These are phyloP conservation scores for Dryocosmus kuriphilus DNA, from an alignment of 2,888 invertebrate genomes.

Conservation along the genomic window DNA sequence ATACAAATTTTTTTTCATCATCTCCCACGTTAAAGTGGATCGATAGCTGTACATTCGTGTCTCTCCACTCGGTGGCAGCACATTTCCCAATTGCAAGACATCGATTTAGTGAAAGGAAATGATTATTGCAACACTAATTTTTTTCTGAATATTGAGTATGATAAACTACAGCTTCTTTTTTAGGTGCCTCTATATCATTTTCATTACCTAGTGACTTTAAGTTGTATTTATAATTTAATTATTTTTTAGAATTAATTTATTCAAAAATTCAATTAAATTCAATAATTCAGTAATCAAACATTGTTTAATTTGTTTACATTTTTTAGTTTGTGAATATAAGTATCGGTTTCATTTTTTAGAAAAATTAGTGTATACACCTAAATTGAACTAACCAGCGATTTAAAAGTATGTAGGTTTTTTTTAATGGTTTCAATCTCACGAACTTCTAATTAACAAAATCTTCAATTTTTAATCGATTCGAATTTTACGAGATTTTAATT, in stretches of 20 bases:
- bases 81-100: neutral
- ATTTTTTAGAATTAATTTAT: neutral
- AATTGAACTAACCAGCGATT: no score
- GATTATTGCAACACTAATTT: neutral
- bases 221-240: neutral
- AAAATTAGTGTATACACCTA: no score
- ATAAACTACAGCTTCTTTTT: slow-evolving; percentile 1
- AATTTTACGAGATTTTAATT: no score
- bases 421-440: no score
- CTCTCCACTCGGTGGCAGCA: slow-evolving; percentile 10
- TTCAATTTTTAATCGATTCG: no score
- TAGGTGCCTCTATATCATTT: neutral
- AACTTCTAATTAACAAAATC: no score
- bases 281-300: no score
- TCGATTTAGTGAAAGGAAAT: slow-evolving; percentile 15
- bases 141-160: neutral
- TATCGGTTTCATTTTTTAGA: no score
- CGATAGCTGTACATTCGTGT: neutral
- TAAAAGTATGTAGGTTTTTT: no score
- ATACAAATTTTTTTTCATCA: neutral
- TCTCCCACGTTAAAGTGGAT: neutral
- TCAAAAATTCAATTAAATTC: no score
- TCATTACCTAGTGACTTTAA: neutral
- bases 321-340: no score
- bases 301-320: no score